These are phyloP conservation scores for Lasioglossum lativentre DNA, from an alignment of 2,888 invertebrate genomes.

Conservation along the genomic window DNA sequence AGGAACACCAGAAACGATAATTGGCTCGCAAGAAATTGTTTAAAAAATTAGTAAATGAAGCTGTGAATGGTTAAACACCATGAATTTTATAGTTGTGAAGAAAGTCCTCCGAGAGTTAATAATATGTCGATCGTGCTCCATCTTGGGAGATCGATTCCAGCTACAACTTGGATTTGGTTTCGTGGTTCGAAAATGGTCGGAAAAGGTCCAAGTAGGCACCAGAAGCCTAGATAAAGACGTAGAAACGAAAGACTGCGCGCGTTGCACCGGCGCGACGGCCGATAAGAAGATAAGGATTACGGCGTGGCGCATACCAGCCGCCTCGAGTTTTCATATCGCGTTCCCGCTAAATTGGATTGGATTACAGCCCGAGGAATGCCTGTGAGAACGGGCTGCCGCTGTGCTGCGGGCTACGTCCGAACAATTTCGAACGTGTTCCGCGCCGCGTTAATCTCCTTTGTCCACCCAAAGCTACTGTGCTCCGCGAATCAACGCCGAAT, in stretches of 20 bases:
- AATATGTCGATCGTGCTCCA: background rate
- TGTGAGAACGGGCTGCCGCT: conserved; percentile 46
- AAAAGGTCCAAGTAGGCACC: background rate
- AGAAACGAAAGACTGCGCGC: conserved; percentile 29
- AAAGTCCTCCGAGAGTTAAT: background rate
- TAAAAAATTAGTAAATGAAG: no score
- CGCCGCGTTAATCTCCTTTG: conserved; percentile 40
- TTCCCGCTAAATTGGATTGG: conserved; percentile 53
- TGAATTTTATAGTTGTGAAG: no score
- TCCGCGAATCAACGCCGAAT: background rate
- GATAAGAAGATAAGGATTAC: conserved; percentile 64
- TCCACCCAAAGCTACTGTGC: conserved; percentile 8
- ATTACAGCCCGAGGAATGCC: conserved; percentile 59
- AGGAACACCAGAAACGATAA: no score
- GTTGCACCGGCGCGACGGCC: conserved; percentile 37
- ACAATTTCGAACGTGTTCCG: conserved; percentile 18
- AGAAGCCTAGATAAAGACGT: conserved; percentile 42
- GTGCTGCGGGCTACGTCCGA: background rate
- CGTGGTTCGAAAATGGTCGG: background rate
- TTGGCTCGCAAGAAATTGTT: no score
- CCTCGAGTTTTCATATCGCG: conserved; percentile 66
- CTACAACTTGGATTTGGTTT: background rate
- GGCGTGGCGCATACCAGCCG: conserved; percentile 47
- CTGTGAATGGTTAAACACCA: no score
- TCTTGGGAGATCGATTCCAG: background rate